phyloP scores from a whole-genome alignment of 2,797 vertebrate genomes.

The Taenioides sp. region DNA sequence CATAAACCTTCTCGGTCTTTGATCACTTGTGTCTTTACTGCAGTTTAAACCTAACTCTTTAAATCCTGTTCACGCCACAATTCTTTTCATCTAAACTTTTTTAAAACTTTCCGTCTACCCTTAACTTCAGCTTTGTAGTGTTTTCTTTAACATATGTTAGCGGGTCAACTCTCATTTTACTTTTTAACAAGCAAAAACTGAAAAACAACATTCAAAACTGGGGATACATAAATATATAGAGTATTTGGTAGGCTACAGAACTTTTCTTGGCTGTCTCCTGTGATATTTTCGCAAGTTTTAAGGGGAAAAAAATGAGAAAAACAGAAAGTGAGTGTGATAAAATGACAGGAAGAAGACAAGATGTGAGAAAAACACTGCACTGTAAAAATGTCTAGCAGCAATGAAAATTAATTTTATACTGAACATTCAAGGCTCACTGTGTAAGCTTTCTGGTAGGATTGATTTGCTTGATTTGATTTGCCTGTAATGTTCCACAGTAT shows the following conservation, averaged over 20 bases:
- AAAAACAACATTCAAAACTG: not conserved
- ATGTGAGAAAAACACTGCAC: not conserved
- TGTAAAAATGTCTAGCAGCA: not conserved
- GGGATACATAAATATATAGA: conserved; percentile 8
- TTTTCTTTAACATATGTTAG: not conserved
- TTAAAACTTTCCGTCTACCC: too few species aligned
- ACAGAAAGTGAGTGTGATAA: not conserved
- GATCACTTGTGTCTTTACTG: not conserved
- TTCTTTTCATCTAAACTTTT: too few species aligned
- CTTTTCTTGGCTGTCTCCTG: not conserved
- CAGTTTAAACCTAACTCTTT: not conserved
- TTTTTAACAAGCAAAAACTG: conserved; percentile 7
- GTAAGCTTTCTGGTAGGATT: too few species aligned
- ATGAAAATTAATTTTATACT: too few species aligned
- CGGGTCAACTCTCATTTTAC: not conserved
- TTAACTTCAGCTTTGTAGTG: too few species aligned
- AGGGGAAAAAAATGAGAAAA: conserved; percentile 19
- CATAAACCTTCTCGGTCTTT: too few species aligned
- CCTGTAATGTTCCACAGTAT: too few species aligned
- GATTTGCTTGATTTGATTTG: too few species aligned
- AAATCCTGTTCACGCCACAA: not conserved
- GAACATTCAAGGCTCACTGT: too few species aligned
- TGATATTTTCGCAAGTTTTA: conserved; percentile 11
- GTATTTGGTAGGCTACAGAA: not conserved
- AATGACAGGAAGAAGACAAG: not conserved